A percentile compares a stretch with the other conserved stretches of the same genome.
phyloP scores from a whole-genome alignment of 2,888 invertebrate genomes.

The Eristalis arbustorum region DNA sequence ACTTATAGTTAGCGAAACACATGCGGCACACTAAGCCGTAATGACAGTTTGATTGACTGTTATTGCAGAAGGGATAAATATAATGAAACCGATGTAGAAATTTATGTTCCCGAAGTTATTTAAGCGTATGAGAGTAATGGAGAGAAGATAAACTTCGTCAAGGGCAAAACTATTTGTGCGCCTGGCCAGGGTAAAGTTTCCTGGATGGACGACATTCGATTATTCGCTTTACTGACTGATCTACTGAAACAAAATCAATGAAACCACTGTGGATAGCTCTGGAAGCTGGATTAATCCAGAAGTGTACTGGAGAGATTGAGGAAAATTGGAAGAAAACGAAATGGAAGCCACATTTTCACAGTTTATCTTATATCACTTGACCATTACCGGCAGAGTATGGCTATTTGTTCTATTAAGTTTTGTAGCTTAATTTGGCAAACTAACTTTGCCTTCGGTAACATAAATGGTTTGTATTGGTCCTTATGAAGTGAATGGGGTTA shows the following conservation, averaged over 20 bases:
- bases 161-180: conserved; percentile 26
- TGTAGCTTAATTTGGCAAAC: background rate
- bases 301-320: background rate
- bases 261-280: background rate
- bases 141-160: conserved; percentile 27
- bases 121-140: conserved; percentile 9
- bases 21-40: conserved; percentile 41
- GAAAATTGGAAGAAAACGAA: background rate
- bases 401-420: background rate
- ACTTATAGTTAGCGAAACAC: background rate
- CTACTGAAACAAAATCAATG: background rate
- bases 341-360: background rate
- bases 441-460: background rate
- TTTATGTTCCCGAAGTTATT: conserved; percentile 47
- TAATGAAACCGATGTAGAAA: conserved; percentile 58
- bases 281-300: no score
- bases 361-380: background rate
- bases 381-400: background rate
- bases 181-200: background rate
- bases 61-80: conserved; percentile 59
- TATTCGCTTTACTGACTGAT: background rate
- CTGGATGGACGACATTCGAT: background rate
- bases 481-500: background rate
- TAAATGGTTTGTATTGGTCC: background rate
- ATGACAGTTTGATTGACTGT: conserved; percentile 67